Evolutionary conservation across 2,888 invertebrate species (phyloP), one percentile per base, ranked within the genome.

Genomic region (Liodrosophila aerea): DNA sequence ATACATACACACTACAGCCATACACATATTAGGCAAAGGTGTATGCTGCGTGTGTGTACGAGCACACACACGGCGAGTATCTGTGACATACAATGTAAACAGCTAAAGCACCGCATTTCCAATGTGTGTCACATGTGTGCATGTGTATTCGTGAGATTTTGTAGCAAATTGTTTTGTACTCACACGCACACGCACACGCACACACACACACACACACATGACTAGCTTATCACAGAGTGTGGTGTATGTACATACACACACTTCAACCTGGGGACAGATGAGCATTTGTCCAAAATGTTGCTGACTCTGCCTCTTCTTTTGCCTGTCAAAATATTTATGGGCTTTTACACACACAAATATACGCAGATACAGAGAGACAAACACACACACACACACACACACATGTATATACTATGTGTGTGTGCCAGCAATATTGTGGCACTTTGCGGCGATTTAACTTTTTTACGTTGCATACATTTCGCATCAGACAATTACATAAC

Each of bases 281-380:
- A 58, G 51, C 40, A 50, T 58, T 58, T 47, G 53, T 45, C 15
- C 40, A 44, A 66, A 65, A 70, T 66, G 39, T 73, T 69, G 64
- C 81, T 80, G 64, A 76, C 70, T 44, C 53, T 61, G 76, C 63
- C 67, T 46, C 49, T 45, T 53, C 45, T 59, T 59, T 52, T 51
- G 53, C 52, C 54, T 60, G 61, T 70, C 73, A 64, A 83, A 76
- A 77, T 77, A 83, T 77, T 77, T 83, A 80, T 80, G 70, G 59
- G 57, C 59, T 76, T 52, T 66, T 56, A 47, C 46, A 36, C 16
- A 29, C 29, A 12, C 29, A 36, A 29, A 30, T 9, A 22, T 34
- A 33, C 39, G 7, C 9, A 18, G 27, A 44, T 18, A 37, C 33
- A 33, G 18, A 18, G 13, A 45, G 47, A 33, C 27, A 44, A 22